Base-by-base conservation (phyloP, 2,113 vertebrate species). In the Gambusia affinis region DNA sequence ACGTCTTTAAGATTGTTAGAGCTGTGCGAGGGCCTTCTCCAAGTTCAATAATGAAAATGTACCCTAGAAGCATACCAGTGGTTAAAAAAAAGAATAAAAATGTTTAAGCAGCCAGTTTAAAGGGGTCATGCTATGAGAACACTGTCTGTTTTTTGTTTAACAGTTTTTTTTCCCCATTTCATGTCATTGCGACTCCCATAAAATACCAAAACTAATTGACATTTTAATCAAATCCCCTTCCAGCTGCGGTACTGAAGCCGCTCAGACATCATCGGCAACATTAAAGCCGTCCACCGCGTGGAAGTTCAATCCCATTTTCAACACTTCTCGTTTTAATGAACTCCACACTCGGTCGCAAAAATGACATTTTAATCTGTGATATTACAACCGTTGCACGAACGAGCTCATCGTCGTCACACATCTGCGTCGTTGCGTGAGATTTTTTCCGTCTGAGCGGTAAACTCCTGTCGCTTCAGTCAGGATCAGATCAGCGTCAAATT, bases 1-100 rank as follows among this genome's bases (percentile, higher is more conserved):
- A 75, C 51, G 77, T 82, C 51, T 70, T 71, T 61, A 76, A 37
- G 47, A 15, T 85, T 70, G 73, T 77, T 80, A 85, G 47, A 90
- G 87, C 78, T 72, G 87, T 78, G 80, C 64, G 35, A 64, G 64
- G 57, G 57, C 33, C 65, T 66, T 51, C 39, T 89, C 82, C 77
- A 88, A 85, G 72, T 70, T 84, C 82, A 90, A 73, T 85, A 87
- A 60, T 11, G 24, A 44, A 57, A 82, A 62, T 67, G 31, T 44
- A 54, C 72, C 51, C 72, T 76, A 72, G 24, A 74, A 81, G 75
- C 30, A 87, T 90, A 60, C 54, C 62, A 22, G 37, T 65, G 70
- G 71, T 72, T 81, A 66, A 73, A 84, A 75, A 82, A 87, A 85
- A 73, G 85, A 42, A 42, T 8, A 37, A 37, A 37, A 42, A 11